A percentile compares a stretch with the other conserved stretches of the same genome.
Conservation (phyloP, 1,140 invertebrate species). For the Paraescarpia echinospica region DNA sequence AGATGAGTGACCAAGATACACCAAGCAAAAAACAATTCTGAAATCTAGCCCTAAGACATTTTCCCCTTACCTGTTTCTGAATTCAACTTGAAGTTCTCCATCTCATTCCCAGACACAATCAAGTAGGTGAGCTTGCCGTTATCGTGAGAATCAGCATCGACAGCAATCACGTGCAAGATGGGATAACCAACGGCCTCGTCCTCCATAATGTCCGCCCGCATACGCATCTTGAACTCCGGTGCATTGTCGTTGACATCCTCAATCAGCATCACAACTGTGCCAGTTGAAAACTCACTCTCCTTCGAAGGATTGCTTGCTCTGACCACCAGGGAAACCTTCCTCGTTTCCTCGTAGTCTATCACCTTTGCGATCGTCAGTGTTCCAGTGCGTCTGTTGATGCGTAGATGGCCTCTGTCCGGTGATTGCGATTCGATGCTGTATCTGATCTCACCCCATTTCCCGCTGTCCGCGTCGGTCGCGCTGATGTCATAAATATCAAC, state of each 20-base stretch:
- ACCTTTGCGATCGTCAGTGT: slow-evolving; percentile 70
- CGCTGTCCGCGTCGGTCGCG: slow-evolving; percentile 70
- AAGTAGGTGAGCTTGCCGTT: slow-evolving; percentile 83
- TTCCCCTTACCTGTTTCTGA: slow-evolving; percentile 62
- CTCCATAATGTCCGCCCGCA: slow-evolving; percentile 55
- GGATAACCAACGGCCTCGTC: slow-evolving; percentile 66
- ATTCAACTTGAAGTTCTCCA: slow-evolving; percentile 85
- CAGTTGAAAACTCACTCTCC: slow-evolving; percentile 71
- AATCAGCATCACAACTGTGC: slow-evolving; percentile 80
- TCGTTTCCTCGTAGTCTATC: slow-evolving; percentile 80
- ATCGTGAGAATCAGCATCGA: slow-evolving; percentile 80
- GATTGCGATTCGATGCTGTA: slow-evolving; percentile 85
- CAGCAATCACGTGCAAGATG: slow-evolving; percentile 77
- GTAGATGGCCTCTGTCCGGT: slow-evolving; percentile 67
- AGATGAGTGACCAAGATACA: neutral
- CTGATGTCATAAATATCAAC: slow-evolving; percentile 10
- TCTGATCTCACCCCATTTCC: slow-evolving; percentile 80
- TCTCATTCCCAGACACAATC: slow-evolving; percentile 69
- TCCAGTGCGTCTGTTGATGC: slow-evolving; percentile 79
- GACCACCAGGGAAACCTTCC: slow-evolving; percentile 79
- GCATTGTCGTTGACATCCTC: slow-evolving; percentile 76
- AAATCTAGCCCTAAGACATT: neutral
- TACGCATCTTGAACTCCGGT: slow-evolving; percentile 62
- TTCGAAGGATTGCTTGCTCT: slow-evolving; percentile 79
- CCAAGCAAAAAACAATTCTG: slow-evolving; percentile 8